Conservation (phyloP, 2,888 invertebrate species). For the Athalia circularis region DNA sequence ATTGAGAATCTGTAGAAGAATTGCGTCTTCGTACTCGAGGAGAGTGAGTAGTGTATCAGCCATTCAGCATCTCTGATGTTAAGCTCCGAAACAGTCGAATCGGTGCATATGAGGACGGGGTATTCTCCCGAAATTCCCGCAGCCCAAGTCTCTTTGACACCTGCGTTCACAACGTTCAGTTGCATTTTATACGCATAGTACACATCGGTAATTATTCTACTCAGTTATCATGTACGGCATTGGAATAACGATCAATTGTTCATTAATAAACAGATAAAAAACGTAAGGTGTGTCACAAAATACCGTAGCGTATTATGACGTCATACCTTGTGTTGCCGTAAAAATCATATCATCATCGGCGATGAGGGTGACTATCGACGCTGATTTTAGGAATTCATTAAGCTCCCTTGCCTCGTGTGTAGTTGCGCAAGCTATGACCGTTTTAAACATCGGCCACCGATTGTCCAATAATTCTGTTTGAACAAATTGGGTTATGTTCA, state of each 20-base stretch:
- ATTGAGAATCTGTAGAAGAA: constrained; percentile 84
- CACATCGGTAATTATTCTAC: background rate
- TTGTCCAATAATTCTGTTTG: constrained; percentile 74
- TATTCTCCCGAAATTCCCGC: constrained; percentile 74
- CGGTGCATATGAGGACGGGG: constrained; percentile 82
- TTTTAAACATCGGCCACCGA: constrained; percentile 74
- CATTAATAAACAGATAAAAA: background rate
- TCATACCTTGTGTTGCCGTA: constrained; percentile 56
- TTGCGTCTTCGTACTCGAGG: constrained; percentile 78
- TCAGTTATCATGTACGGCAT: no score
- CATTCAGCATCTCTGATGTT: constrained; percentile 80
- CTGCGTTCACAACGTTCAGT: constrained; percentile 53
- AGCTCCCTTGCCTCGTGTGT: constrained; percentile 76
- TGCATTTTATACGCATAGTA: constrained; percentile 42
- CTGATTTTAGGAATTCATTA: constrained; percentile 66
- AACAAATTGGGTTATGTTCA: background rate
- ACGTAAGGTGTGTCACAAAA: background rate
- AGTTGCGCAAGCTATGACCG: constrained; percentile 79
- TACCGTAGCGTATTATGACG: no score
- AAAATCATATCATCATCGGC: constrained; percentile 65
- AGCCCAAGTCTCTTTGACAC: constrained; percentile 72
- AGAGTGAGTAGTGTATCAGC: constrained; percentile 84
- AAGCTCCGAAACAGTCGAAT: constrained; percentile 79
- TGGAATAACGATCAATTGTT: background rate
- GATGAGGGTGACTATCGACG: constrained; percentile 60